Conservation (phyloP, 2,113 vertebrate genomes). For the Gymnorhina tibicen region DNA sequence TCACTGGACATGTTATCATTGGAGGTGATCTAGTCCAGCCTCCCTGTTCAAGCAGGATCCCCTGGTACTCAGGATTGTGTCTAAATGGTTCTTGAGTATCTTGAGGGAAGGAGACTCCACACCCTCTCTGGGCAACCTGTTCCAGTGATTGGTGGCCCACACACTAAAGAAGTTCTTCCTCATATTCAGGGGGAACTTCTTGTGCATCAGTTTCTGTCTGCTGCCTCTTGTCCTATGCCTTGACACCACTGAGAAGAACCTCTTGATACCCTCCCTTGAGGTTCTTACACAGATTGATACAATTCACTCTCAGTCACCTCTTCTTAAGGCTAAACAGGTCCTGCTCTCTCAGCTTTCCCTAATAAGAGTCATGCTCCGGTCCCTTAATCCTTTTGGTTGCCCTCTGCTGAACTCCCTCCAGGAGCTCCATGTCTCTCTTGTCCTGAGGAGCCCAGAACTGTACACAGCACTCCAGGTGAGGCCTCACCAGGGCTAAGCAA, state of each 20-base stretch:
- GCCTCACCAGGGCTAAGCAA: not conserved
- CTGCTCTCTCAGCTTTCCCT: not conserved
- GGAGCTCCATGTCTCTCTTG: not conserved
- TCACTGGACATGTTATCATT: rapidly evolving
- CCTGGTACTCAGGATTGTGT: not conserved
- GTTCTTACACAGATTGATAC: not conserved
- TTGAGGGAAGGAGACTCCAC: not conserved
- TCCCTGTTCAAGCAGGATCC: not conserved
- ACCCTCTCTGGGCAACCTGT: not conserved
- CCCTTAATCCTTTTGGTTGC: not conserved
- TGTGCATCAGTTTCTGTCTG: not conserved
- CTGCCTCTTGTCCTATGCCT: not conserved
- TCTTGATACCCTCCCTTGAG: not conserved
- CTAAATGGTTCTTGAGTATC: not conserved
- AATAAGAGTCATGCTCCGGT: not conserved
- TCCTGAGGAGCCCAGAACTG: not conserved
- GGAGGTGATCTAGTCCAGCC: no score
- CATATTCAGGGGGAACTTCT: not conserved
- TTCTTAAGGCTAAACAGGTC: not conserved
- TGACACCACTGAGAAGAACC: not conserved
- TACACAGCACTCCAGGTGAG: not conserved
- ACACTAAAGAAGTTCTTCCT: rapidly evolving
- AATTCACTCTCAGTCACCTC: not conserved
- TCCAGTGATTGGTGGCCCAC: not conserved
- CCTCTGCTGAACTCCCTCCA: not conserved